Evolutionary conservation across 2,113 vertebrate genomes (phyloP).

Genomic region (Scatophagus argus): DNA sequence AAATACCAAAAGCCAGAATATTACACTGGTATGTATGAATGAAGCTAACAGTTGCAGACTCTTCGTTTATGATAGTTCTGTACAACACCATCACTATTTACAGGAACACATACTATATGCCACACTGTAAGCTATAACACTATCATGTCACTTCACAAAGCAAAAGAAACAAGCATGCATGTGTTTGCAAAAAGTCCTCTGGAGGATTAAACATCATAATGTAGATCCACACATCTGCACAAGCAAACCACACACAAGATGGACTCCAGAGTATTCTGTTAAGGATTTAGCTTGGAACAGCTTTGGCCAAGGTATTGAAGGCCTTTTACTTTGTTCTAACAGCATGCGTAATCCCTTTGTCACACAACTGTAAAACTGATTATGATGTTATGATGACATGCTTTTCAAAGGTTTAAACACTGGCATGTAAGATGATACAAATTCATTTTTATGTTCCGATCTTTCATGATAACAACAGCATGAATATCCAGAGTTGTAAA

Average conservation of each 20-base stretch:
- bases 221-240: conserved; percentile 23
- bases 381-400: not conserved
- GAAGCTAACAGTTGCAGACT: not conserved
- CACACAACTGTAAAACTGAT: not conserved
- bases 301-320: not conserved
- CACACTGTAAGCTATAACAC: conserved; percentile 7
- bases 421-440: not conserved
- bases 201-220: conserved; percentile 4
- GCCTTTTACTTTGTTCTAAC: conserved; percentile 5
- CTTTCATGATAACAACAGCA: not conserved
- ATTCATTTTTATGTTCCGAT: not conserved
- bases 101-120: not conserved
- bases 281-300: conserved; percentile 18
- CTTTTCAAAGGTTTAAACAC: not conserved
- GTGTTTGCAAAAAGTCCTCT: not conserved
- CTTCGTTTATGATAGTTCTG: not conserved
- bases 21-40: not conserved
- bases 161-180: conserved; percentile 58
- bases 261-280: not conserved
- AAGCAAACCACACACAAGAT: not conserved
- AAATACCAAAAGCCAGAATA: not conserved
- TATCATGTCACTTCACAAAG: conserved; percentile 49
- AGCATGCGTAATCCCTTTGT: conserved; percentile 42
- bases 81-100: conserved; percentile 22
- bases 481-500: not conserved